Evolutionary conservation across 92 coral and sea anemone genomes (phyloP).

Genomic region (Anthopleura xanthogrammica): DNA sequence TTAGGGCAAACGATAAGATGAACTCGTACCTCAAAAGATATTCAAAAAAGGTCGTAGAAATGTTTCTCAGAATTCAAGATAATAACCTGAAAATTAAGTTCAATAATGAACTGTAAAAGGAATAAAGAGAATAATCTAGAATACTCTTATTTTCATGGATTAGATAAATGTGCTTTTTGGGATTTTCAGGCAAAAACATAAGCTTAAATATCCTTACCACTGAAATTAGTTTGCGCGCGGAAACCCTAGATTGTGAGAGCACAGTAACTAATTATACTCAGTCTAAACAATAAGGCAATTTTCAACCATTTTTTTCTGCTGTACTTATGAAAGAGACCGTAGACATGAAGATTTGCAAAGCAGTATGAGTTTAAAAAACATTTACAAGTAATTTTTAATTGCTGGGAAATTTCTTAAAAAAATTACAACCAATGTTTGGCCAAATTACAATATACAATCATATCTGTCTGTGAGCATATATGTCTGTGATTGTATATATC

Average conservation of each 20-base stretch:
- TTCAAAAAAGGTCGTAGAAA: not conserved
- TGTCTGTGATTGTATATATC: no score
- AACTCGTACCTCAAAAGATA: not conserved
- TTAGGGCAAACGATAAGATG: not conserved
- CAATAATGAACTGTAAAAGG: not conserved
- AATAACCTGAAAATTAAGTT: not conserved
- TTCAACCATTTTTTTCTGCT: not conserved
- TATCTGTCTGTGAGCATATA: no score
- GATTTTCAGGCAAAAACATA: not conserved
- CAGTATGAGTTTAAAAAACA: no score
- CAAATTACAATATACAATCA: no score
- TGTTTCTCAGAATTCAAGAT: not conserved
- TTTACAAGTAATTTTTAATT: no score
- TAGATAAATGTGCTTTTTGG: not conserved
- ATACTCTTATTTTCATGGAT: not conserved
- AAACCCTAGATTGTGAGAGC: not conserved
- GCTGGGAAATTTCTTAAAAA: no score
- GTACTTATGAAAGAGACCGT: no score
- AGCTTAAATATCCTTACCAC: not conserved
- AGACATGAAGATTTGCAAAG: no score
- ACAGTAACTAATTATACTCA: not conserved
- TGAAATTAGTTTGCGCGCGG: not conserved
- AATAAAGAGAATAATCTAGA: not conserved
- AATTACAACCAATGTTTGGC: no score
- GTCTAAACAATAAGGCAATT: not conserved